phyloP scores from a whole-genome alignment of 92 coral and sea anemone genomes.

The Epizoanthus stellaris region DNA sequence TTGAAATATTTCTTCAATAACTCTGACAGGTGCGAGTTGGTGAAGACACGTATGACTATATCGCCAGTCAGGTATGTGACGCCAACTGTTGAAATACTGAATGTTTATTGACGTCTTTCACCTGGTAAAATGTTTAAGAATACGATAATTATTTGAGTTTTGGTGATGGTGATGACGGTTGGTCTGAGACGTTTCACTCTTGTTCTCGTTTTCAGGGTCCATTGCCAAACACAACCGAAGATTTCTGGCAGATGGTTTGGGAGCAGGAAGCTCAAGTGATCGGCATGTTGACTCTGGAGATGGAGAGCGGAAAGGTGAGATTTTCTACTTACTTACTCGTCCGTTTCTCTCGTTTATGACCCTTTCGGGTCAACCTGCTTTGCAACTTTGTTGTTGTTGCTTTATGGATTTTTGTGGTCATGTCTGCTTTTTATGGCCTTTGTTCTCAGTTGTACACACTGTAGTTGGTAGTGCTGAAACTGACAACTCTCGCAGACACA shows the following conservation, averaged over 20 bases:
- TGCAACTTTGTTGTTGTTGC: not conserved
- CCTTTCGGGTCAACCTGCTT: not conserved
- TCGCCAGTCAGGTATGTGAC: slow-evolving; percentile 86
- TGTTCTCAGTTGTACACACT: no score
- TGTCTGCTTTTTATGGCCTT: no score
- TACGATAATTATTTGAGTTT: not conserved
- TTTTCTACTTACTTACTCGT: not conserved
- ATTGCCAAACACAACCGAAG: slow-evolving; percentile 81
- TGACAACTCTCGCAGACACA: no score
- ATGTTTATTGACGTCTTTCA: not conserved
- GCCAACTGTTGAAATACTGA: not conserved
- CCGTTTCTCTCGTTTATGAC: not conserved
- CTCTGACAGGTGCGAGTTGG: slow-evolving; percentile 76
- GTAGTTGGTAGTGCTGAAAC: no score
- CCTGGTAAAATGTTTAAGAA: not conserved
- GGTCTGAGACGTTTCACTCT: no score
- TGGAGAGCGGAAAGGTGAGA: slow-evolving; percentile 88
- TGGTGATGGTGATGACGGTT: no score
- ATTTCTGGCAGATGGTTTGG: slow-evolving; percentile 99
- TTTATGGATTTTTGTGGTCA: no score
- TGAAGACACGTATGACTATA: slow-evolving; percentile 75
- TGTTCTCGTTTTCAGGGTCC: slow-evolving; percentile 73
- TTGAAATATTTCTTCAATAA: not conserved
- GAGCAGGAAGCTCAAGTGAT: slow-evolving; percentile 89
- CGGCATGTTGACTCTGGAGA: slow-evolving; percentile 89